Base-by-base conservation (phyloP, 2,888 invertebrate species). In the Chydorus sphaericus region DNA sequence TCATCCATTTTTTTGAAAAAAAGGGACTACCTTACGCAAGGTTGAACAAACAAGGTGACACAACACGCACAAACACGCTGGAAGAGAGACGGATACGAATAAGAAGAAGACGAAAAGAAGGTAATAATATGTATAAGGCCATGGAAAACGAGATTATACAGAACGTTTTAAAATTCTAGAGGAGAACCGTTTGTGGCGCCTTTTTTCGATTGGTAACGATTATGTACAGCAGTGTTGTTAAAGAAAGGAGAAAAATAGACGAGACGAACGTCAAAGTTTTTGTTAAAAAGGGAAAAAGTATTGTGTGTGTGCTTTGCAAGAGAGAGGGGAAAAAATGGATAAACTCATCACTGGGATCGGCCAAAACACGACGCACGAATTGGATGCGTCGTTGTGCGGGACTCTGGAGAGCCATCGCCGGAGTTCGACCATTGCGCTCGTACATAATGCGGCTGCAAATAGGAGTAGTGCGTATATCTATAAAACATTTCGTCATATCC, bases 291-390 rank as follows among this genome's bases (percentile, higher is more conserved):
- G 10, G 14, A 10, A 44, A 28, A 44, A 26, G 38, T 20, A 44
- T 44, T 44, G 16, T 44, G 20, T 18, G 20, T 39, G 39, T 39
- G 39, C 23, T 18, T 39, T 44, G 11, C 20, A 28, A 48, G 48
- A 26, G 49, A 48, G 49, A 48, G 20, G 20, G 38, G 10, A 44
- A 30, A 49, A 50, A 50, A 20, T 50, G 50, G 50, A 50, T 50
- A 28, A 50, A 30, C 31, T 52, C 52, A 52, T 52, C 52, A 52
- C 52, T 29, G 52, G 52, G 52, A 52, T 52, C 36, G 52, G 52
- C 52, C 52, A 33, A 36, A 37, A 37, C 52, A 52, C 36, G 20
- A 52, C 52, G 36, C 31, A 52, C 36, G 52, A 31, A 52, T 26
- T 36, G 16, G 52, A 30, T 23, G 20, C 31, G 16, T 28, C 8